Base-by-base conservation (phyloP, 1,140 invertebrate genomes). In the Pemphigus obesinymphae region DNA sequence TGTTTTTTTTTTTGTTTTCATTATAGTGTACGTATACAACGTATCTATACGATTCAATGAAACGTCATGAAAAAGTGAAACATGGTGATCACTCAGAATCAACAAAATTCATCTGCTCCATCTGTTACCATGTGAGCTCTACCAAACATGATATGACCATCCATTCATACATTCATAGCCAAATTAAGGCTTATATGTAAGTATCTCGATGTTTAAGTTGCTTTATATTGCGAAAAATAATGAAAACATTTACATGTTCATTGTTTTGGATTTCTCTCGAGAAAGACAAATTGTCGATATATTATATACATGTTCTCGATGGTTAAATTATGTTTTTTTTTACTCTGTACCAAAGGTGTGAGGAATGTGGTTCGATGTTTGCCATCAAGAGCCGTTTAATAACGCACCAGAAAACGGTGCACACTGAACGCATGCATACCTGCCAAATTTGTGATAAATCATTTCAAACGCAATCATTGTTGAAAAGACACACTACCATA, bases 331-430 rank as follows among this genome's bases (percentile, higher is more conserved):
- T 70, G 20, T 23, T 40, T n/a, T 40, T n/a, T 43, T 11, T 43
- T 26, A 17, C 4, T 50, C 11, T 50, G 8, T 34, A 23, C 13
- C 11, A 2, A 43, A 80, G 76, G 76, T 80, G 76, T 80, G 76
- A 80, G n/a, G 76, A 80, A 61, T 80, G 76, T 31, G 76, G 76
- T 63, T 80, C 76, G 29, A 80, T 80, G 76, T 80, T 80, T 63
- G 53, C 76, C n/a, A 63, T 80, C 0, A 80, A 61, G 13, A 80
- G 76, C 10, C 53, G 76, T 3, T 43, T 80, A 10, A 45, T 40
- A 63, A 80, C 76, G 0, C 76, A 80, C 1, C 31, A 80, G 1
- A 80, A 80, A 26, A 80, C 76, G 17, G 76, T 80, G 13, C 76
- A 80, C 23, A 80, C 63, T n/a, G 55, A 80, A 43, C 76, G 55